Conservation (phyloP, 1,140 invertebrate species). For the Musca vetustissima region DNA sequence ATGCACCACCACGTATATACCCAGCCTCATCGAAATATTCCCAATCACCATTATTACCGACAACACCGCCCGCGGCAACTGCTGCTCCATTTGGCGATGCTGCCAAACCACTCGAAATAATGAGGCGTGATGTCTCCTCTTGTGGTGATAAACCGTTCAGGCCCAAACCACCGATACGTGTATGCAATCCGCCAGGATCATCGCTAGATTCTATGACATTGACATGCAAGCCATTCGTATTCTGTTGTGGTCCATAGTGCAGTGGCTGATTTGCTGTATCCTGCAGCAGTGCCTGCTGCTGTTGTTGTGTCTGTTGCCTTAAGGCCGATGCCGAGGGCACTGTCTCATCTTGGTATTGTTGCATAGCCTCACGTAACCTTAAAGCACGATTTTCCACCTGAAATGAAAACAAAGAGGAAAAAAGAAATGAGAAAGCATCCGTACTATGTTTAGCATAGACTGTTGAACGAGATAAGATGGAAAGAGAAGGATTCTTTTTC, state of each 20-base stretch:
- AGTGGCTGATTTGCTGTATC: slow-evolving; percentile 24
- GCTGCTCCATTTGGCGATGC: slow-evolving; percentile 35
- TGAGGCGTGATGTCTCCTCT: slow-evolving; percentile 17
- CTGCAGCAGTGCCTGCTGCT: slow-evolving; percentile 34
- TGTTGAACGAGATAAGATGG: neutral
- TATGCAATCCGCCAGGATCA: slow-evolving; percentile 47
- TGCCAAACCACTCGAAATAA: slow-evolving; percentile 20
- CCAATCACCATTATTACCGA: slow-evolving; percentile 57
- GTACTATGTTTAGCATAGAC: slow-evolving; percentile 27
- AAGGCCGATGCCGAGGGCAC: slow-evolving; percentile 26
- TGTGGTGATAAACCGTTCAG: slow-evolving; percentile 35
- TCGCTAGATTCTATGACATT: slow-evolving; percentile 35
- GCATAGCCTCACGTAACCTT: slow-evolving; percentile 62
- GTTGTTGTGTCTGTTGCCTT: neutral
- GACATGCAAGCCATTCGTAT: slow-evolving; percentile 32
- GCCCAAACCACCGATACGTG: slow-evolving; percentile 40
- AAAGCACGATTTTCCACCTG: slow-evolving; percentile 72
- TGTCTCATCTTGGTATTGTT: slow-evolving; percentile 52
- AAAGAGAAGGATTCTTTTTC: neutral
- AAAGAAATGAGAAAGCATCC: slow-evolving; percentile 16
- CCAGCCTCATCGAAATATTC: slow-evolving; percentile 85
- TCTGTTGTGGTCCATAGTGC: neutral
- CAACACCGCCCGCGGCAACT: slow-evolving; percentile 19
- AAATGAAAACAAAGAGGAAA: slow-evolving; percentile 49
- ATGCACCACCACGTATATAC: slow-evolving; percentile 80